A percentile compares a stretch with the other conserved stretches of the same genome.
phyloP scores from a whole-genome alignment of 2,888 invertebrate species.

The Pandemis cinnamomeana region DNA sequence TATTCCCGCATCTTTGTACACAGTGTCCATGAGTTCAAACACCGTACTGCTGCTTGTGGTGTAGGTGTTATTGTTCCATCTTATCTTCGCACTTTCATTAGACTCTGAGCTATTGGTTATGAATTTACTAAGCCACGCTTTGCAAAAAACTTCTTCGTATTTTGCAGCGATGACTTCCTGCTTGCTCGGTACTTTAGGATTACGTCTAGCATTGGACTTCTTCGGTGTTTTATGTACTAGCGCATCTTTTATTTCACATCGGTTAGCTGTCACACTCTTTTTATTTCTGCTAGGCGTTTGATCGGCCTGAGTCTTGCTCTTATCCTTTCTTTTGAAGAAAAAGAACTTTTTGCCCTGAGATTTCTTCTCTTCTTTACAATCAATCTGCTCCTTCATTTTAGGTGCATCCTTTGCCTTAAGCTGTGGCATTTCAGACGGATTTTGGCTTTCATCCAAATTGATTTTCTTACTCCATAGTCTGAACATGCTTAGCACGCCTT shows the following conservation, averaged over 20 bases:
- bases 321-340: slow-evolving; percentile 67
- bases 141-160: slow-evolving; percentile 55
- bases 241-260: slow-evolving; percentile 70
- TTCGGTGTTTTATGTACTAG: slow-evolving; percentile 59
- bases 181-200: slow-evolving; percentile 4
- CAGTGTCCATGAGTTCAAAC: slow-evolving; percentile 65
- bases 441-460: slow-evolving; percentile 54
- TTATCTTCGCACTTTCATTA: slow-evolving; percentile 62
- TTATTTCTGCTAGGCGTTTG: slow-evolving; percentile 53
- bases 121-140: slow-evolving; percentile 65
- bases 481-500: slow-evolving; percentile 70
- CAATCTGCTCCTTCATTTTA: slow-evolving; percentile 37
- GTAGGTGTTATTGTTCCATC: slow-evolving; percentile 72
- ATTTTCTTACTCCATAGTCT: slow-evolving; percentile 73
- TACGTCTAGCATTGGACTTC: background rate
- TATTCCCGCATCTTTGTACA: slow-evolving; percentile 62
- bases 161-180: slow-evolving; percentile 45
- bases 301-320: slow-evolving; percentile 50
- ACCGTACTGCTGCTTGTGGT: slow-evolving; percentile 69
- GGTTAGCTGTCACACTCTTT: slow-evolving; percentile 65
- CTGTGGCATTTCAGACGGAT: slow-evolving; percentile 41
- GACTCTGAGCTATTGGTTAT: slow-evolving; percentile 61
- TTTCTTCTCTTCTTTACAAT: slow-evolving; percentile 1
- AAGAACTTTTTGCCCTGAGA: slow-evolving; percentile 61
- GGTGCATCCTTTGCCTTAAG: slow-evolving; percentile 31